Evolutionary conservation across 2,797 vertebrate genomes (phyloP).

Genomic region (Melanotaenia trifasciata): DNA sequence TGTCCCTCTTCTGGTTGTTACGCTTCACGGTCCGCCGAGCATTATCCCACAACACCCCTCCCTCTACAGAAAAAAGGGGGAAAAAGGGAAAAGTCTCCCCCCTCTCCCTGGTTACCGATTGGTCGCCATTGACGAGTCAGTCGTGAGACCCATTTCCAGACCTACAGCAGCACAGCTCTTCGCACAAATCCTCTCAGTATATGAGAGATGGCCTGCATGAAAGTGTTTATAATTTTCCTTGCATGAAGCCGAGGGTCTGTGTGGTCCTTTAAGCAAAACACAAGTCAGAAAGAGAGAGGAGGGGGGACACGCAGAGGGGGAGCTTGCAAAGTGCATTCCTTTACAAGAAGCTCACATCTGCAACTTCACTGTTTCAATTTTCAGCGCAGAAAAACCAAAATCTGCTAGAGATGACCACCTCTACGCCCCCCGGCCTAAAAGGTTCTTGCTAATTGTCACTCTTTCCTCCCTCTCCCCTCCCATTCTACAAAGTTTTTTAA

Average conservation of each 20-base stretch:
- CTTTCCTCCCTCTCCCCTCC: constrained; percentile 29
- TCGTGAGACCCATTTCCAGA: constrained; percentile 71
- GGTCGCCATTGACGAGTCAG: constrained; percentile 66
- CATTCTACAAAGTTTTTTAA: constrained; percentile 72
- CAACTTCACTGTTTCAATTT: constrained; percentile 61
- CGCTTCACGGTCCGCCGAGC: constrained; percentile 82
- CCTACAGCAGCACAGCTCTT: constrained; percentile 55
- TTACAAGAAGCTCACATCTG: constrained; percentile 75
- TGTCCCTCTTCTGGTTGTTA: constrained; percentile 76
- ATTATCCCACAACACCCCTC: constrained; percentile 78
- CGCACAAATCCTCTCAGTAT: constrained; percentile 53
- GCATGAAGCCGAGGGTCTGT: constrained; percentile 69
- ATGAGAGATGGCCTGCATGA: constrained; percentile 62
- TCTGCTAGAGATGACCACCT: constrained; percentile 41
- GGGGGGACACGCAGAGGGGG: background rate
- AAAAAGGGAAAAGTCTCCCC: constrained; percentile 70
- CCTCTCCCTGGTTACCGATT: constrained; percentile 1
- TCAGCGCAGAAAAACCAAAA: constrained; percentile 60
- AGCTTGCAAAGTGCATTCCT: constrained; percentile 67
- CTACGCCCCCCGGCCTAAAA: constrained; percentile 1
- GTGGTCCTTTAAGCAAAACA: constrained; percentile 70
- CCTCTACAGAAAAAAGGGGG: constrained; percentile 66
- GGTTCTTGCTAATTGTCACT: constrained; percentile 62
- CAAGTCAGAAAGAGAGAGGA: background rate
- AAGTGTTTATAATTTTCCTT: constrained; percentile 69